Evolutionary conservation across 2,888 invertebrate species (phyloP).

Genomic region (Enoplolaimus lenunculus): DNA sequence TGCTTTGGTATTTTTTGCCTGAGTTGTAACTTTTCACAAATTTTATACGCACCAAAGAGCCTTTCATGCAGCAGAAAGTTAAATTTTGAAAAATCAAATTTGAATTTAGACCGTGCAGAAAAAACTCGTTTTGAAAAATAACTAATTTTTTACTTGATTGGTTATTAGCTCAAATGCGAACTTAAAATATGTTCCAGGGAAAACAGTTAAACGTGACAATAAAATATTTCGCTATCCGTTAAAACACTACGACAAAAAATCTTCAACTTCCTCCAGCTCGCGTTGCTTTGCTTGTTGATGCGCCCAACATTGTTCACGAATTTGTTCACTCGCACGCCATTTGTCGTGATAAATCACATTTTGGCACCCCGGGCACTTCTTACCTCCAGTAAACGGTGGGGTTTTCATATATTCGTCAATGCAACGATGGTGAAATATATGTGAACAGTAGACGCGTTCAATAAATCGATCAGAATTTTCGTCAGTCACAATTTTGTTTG

Average conservation of each 20-base stretch:
- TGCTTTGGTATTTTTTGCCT: too few relatives aligned
- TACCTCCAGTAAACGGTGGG: slow-evolving; percentile 59
- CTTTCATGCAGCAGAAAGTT: too few relatives aligned
- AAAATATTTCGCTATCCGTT: too few relatives aligned
- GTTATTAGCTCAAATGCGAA: too few relatives aligned
- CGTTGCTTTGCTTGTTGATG: slow-evolving; percentile 59
- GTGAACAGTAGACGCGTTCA: slow-evolving; percentile 59
- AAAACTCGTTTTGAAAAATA: too few relatives aligned
- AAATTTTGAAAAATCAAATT: too few relatives aligned
- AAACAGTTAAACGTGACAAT: too few relatives aligned
- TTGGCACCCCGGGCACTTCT: slow-evolving; percentile 54
- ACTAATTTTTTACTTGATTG: too few relatives aligned
- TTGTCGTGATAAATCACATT: slow-evolving; percentile 58
- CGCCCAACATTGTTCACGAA: slow-evolving; percentile 61
- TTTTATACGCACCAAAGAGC: too few relatives aligned
- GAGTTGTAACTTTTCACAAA: too few relatives aligned
- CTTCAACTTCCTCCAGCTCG: slow-evolving; percentile 60
- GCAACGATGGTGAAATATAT: slow-evolving; percentile 57
- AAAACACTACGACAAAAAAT: slow-evolving; percentile 49
- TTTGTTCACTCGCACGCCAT: slow-evolving; percentile 55
- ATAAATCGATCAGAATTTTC: slow-evolving; percentile 45
- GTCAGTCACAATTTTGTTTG: background rate
- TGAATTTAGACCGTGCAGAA: too few relatives aligned
- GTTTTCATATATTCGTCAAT: slow-evolving; percentile 55
- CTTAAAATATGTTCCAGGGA: too few relatives aligned